Percentiles rank a stretch among this genome's conserved stretches.
Evolutionary conservation across 2,113 vertebrate species (phyloP).

Genomic region (Anarhynchus alexandrinus): DNA sequence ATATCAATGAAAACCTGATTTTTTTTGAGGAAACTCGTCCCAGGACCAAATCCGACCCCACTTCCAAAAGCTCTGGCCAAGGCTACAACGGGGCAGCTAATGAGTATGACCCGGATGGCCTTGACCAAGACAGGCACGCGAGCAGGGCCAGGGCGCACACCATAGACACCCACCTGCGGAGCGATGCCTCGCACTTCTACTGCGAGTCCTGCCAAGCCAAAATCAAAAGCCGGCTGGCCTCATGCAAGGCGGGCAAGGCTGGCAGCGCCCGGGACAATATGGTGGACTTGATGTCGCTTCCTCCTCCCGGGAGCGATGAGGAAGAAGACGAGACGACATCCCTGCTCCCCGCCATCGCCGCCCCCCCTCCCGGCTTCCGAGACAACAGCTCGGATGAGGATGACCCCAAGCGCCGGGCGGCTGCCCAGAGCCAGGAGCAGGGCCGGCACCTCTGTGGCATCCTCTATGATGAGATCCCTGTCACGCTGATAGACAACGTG

Average conservation of each 20-base stretch:
- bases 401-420: conserved; percentile 82
- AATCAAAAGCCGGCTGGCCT: conserved; percentile 74
- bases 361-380: conserved; percentile 94
- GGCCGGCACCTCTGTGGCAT: conserved; percentile 69
- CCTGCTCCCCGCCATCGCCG: conserved; percentile 87
- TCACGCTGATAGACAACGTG: conserved; percentile 93
- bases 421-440: conserved; percentile 70
- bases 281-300: conserved; percentile 92
- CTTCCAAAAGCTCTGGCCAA: conserved; percentile 86
- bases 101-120: conserved; percentile 68
- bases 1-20: conserved; percentile 95
- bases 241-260: conserved; percentile 61
- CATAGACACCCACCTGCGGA: conserved; percentile 80
- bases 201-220: conserved; percentile 95
- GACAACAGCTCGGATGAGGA: conserved; percentile 98
- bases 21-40: conserved; percentile 86
- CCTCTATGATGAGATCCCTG: conserved; percentile 88
- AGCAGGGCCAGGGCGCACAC: conserved; percentile 88
- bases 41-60: conserved; percentile 95
- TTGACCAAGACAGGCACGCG: conserved; percentile 68
- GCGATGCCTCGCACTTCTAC: conserved; percentile 75
- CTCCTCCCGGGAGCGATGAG: conserved; percentile 91
- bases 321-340: conserved; percentile 75
- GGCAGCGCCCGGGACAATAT: conserved; percentile 79
- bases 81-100: conserved; percentile 50